Evolutionary conservation across 2,888 invertebrate species (phyloP), one percentile per base, ranked within the genome.

Genomic region (Notocelia uddmanniana): DNA sequence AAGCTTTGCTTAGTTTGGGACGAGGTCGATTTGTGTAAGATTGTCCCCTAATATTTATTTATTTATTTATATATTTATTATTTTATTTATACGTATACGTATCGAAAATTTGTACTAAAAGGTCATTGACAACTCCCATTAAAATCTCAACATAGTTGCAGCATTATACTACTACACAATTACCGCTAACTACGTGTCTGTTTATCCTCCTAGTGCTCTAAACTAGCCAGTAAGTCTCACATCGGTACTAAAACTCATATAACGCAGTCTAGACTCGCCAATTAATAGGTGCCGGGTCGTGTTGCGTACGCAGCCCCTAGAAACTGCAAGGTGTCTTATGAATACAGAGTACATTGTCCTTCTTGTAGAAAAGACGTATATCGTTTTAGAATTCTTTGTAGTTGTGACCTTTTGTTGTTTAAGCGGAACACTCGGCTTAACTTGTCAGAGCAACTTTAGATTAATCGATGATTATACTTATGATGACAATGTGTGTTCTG

Each of bases 281-380:
- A 64, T 64, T 64, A 54, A 54, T 64, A 23, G 26, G 26, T 62
- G 37, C 23, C 52, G 52, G 37, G 52, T 52, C 50, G 48, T 19
- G 26, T 62, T 50, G 58, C 62, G 6, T 62, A 62, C 26, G 19
- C 45, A 62, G 41, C 59, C 60, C 60, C 45, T 60, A 26, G 6
- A 18, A 60, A 45, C 60, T 59, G 21, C 59, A 59, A 59, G 59
- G 59, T 59, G 34, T 59, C 59, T 59, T 45, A 59, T 59, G 41
- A 59, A 59, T 41, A 59, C 41, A 59, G 41, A 59, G n/a, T 41
- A 45, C 41, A n/a, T 8, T 23, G 2, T 10, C 21, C 23, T 45
- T 41, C 9, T 23, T 41, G 41, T 2, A n/a, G 2, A 34, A 59
- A 59, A 41, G 41, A 9, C 41, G 5, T 41, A 45, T 23, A 8